Percentiles rank a stretch among this genome's conserved stretches.
Conservation (phyloP, 37 sponge, comb jelly and placozoan species). For the Crambe crambe region DNA sequence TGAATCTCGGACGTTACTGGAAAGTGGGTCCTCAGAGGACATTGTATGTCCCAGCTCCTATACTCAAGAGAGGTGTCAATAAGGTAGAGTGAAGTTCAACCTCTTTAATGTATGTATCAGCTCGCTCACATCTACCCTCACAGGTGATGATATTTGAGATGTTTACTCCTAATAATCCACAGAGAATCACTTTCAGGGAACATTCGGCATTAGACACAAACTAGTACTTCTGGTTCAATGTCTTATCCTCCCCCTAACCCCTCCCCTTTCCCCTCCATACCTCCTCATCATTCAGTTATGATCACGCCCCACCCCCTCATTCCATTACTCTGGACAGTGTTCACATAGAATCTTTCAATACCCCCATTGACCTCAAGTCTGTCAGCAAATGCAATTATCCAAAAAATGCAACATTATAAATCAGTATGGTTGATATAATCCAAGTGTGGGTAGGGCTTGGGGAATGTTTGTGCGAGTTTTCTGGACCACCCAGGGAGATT, state of each 20-base stretch:
- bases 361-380: no score
- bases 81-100: slow-evolving; percentile 52
- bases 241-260: background rate
- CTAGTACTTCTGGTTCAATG: background rate
- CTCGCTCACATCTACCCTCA: background rate
- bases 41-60: slow-evolving; percentile 86
- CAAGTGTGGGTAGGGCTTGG: no score
- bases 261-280: background rate
- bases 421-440: no score
- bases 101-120: background rate
- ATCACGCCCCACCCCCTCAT: background rate
- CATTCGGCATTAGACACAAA: background rate
- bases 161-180: slow-evolving; percentile 12
- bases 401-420: no score
- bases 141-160: slow-evolving; percentile 75
- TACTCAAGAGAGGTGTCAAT: slow-evolving; percentile 72
- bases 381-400: no score
- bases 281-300: background rate
- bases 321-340: no score
- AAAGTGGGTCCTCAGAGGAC: slow-evolving; percentile 83
- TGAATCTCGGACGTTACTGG: slow-evolving; percentile 94
- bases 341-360: no score
- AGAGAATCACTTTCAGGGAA: slow-evolving; percentile 34
- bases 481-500: no score
- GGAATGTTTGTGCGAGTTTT: no score